Evolutionary conservation across 2,888 invertebrate genomes (phyloP).

Genomic region (Hanleya hanleyi): DNA sequence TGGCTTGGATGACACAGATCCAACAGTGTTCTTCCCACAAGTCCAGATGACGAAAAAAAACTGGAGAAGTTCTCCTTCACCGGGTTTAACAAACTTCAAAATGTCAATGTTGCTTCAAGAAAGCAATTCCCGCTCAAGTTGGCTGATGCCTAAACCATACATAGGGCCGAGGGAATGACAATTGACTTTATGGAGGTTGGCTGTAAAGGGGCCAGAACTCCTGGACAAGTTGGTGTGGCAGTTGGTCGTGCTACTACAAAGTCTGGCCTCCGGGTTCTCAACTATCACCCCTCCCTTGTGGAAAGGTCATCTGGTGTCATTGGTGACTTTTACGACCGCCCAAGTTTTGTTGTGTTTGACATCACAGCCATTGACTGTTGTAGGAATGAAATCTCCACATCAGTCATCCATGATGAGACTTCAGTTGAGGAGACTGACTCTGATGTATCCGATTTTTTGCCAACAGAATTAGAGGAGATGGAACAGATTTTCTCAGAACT

Average conservation of each 20-base stretch:
- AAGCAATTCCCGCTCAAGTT: conserved; percentile 9
- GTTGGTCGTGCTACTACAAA: conserved; percentile 1
- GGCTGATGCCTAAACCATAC: conserved; percentile 9
- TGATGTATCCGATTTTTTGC: neutral
- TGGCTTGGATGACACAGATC: neutral
- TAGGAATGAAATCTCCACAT: too few relatives aligned
- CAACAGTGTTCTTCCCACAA: neutral
- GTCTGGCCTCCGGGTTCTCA: neutral
- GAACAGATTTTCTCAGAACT: neutral
- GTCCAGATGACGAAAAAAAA: neutral
- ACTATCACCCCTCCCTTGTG: neutral
- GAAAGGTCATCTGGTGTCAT: neutral
- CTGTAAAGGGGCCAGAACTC: neutral
- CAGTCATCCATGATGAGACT: neutral
- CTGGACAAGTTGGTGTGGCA: conserved; percentile 18
- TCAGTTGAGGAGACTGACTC: neutral
- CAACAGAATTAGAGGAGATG: neutral
- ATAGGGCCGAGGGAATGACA: conserved; percentile 16
- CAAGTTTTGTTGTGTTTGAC: neutral
- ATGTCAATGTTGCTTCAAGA: neutral
- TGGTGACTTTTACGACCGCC: neutral
- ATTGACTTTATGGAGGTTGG: neutral
- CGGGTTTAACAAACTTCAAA: neutral
- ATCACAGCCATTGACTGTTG: too few relatives aligned
- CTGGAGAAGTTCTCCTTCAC: neutral